A percentile compares a stretch with the other conserved stretches of the same genome.
phyloP scores from a whole-genome alignment of 2,797 vertebrate species.

The Liasis olivaceus region DNA sequence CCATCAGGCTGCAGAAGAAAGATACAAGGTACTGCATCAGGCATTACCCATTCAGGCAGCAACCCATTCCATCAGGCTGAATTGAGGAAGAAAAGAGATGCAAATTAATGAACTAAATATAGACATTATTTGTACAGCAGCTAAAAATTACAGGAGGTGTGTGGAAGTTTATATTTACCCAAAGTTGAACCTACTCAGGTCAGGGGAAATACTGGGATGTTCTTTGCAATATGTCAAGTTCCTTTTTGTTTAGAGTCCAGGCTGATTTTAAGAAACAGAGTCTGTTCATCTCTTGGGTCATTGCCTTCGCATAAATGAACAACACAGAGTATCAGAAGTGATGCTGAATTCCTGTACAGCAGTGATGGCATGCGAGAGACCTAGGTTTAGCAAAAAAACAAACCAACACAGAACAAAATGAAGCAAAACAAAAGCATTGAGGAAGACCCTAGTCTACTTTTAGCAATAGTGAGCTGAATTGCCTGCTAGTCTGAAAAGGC shows the following conservation, averaged over 20 bases:
- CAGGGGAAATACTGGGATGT: not conserved
- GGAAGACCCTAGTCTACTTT: not conserved
- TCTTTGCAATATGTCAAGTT: not conserved
- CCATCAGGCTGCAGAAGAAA: not conserved
- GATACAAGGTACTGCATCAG: not conserved
- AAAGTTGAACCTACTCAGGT: not conserved
- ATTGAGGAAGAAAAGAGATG: not conserved
- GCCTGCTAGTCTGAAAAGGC: not conserved
- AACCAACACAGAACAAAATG: no score
- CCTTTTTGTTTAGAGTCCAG: not conserved
- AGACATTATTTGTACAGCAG: not conserved
- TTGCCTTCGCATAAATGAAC: not conserved
- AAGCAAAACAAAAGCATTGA: not conserved
- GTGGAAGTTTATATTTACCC: not conserved
- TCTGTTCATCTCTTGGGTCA: not conserved
- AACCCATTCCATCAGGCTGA: not conserved
- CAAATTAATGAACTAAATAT: not conserved
- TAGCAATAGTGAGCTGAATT: not conserved
- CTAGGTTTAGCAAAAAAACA: not conserved
- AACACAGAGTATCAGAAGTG: not conserved
- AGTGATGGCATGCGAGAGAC: not conserved
- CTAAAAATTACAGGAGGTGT: not conserved
- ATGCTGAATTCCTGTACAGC: not conserved
- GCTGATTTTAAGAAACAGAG: not conserved
- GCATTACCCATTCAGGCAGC: not conserved